phyloP scores from a whole-genome alignment of 2,797 vertebrate genomes.

The Melanotaenia maccullochi region DNA sequence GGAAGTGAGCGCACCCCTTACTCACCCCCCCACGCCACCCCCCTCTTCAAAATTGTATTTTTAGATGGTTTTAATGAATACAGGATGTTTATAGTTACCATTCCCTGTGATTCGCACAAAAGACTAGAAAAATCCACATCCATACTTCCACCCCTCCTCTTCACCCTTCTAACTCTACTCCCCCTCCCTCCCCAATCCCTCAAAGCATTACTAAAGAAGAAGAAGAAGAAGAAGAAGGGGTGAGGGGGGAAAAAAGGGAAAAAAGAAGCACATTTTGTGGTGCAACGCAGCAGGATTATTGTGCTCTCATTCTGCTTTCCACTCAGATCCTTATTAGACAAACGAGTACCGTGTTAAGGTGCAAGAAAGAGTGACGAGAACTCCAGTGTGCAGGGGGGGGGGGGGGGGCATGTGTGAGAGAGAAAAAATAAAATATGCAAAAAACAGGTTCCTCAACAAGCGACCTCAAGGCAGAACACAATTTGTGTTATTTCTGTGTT shows the following conservation, averaged over 20 bases:
- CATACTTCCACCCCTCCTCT: constrained; percentile 66
- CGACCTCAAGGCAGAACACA: constrained; percentile 61
- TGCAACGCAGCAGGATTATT: constrained; percentile 78
- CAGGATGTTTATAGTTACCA: constrained; percentile 89
- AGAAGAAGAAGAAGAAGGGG: constrained; percentile 45
- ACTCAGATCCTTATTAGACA: constrained; percentile 84
- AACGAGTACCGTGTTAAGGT: constrained; percentile 77
- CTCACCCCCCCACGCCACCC: background rate
- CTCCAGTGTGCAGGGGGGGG: constrained; percentile 51
- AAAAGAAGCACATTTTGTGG: constrained; percentile 77
- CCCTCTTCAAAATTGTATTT: constrained; percentile 79
- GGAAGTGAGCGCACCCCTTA: constrained; percentile 60
- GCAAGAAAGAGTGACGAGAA: constrained; percentile 75
- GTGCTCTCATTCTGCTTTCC: constrained; percentile 72
- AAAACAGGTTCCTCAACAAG: constrained; percentile 50
- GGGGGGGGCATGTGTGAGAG: background rate
- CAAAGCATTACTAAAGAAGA: constrained; percentile 77
- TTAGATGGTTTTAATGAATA: constrained; percentile 90
- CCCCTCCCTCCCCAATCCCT: constrained; percentile 58
- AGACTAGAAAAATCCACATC: constrained; percentile 84
- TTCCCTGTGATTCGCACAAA: constrained; percentile 86
- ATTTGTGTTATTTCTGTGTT: constrained; percentile 65
- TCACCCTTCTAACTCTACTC: constrained; percentile 57
- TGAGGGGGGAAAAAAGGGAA: constrained; percentile 4
- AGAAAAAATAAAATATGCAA: constrained; percentile 32